Conservation (phyloP, 2,888 invertebrate species). For the Morpho achilles region DNA sequence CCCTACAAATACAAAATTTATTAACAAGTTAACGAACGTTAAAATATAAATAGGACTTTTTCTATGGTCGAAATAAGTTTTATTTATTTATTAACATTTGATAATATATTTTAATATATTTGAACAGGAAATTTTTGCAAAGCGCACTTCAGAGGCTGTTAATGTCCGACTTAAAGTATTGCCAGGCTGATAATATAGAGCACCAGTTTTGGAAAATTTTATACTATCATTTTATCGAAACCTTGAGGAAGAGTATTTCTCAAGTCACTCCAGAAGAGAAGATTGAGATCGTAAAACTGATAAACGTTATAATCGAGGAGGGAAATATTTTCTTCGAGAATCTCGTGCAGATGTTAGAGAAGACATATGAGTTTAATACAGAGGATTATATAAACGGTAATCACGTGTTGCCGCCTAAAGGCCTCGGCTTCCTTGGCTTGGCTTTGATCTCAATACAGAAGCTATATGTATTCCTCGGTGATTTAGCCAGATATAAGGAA, state of each 20-base stretch:
- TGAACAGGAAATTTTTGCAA: slow-evolving; percentile 80
- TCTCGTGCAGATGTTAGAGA: slow-evolving; percentile 85
- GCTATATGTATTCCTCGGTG: slow-evolving; percentile 92
- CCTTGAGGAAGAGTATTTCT: slow-evolving; percentile 83
- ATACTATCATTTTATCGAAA: slow-evolving; percentile 92
- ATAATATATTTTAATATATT: slow-evolving; percentile 3
- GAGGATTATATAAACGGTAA: slow-evolving; percentile 81
- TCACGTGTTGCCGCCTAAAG: slow-evolving; percentile 79
- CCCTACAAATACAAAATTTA: no score
- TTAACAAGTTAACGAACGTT: no score
- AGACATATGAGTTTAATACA: slow-evolving; percentile 86
- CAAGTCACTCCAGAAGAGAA: slow-evolving; percentile 81
- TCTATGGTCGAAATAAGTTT: no score
- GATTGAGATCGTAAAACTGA: slow-evolving; percentile 81
- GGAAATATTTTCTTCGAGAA: slow-evolving; percentile 88
- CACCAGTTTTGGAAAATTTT: slow-evolving; percentile 95
- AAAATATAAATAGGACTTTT: no score
- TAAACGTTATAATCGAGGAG: slow-evolving; percentile 87
- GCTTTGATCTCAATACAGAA: slow-evolving; percentile 93
- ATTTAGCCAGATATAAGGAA: slow-evolving; percentile 94
- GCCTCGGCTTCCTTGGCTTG: slow-evolving; percentile 83
- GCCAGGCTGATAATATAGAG: slow-evolving; percentile 92
- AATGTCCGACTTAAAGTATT: slow-evolving; percentile 90
- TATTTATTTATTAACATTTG: no score
- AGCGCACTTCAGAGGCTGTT: slow-evolving; percentile 83